phyloP scores from a whole-genome alignment of 30 jellyfish, hydroid and myxozoan genomes.

The Hydractinia echinata region DNA sequence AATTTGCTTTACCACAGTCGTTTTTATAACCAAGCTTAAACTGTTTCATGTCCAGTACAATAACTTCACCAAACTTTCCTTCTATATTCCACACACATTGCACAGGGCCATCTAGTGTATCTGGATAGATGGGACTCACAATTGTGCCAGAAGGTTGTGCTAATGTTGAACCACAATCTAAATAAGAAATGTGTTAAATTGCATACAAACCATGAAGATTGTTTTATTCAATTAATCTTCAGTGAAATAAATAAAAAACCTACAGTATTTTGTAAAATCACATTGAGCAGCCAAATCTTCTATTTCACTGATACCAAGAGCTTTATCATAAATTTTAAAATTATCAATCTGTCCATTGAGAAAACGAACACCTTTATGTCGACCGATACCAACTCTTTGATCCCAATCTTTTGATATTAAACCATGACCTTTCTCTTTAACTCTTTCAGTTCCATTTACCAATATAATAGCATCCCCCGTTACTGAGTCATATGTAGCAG shows the following conservation, averaged over 20 bases:
- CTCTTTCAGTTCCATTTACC: conserved; percentile 76
- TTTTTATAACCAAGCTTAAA: conserved; percentile 46
- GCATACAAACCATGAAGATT: neutral
- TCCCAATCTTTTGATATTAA: conserved; percentile 91
- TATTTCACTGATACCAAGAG: conserved; percentile 49
- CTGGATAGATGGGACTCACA: conserved; percentile 84
- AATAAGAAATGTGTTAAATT: neutral
- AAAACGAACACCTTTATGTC: conserved; percentile 88
- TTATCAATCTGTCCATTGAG: conserved; percentile 76
- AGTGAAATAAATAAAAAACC: conserved; percentile 23
- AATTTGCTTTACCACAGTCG: conserved; percentile 57
- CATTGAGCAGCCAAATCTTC: conserved; percentile 75
- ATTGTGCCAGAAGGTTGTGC: conserved; percentile 77
- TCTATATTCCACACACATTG: conserved; percentile 88
- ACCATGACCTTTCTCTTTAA: conserved; percentile 69
- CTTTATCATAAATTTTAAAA: conserved; percentile 69
- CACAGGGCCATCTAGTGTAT: conserved; percentile 82
- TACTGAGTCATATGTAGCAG: conserved; percentile 79
- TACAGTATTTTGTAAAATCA: conserved; percentile 78
- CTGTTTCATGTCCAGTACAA: conserved; percentile 67
- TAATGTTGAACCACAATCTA: conserved; percentile 84
- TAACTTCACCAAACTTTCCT: conserved; percentile 74
- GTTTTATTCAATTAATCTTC: neutral
- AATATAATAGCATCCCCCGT: conserved; percentile 68
- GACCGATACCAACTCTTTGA: conserved; percentile 85